Evolutionary conservation across 1,140 invertebrate species (phyloP).

Genomic region (Drosophila pseudoobscura): DNA sequence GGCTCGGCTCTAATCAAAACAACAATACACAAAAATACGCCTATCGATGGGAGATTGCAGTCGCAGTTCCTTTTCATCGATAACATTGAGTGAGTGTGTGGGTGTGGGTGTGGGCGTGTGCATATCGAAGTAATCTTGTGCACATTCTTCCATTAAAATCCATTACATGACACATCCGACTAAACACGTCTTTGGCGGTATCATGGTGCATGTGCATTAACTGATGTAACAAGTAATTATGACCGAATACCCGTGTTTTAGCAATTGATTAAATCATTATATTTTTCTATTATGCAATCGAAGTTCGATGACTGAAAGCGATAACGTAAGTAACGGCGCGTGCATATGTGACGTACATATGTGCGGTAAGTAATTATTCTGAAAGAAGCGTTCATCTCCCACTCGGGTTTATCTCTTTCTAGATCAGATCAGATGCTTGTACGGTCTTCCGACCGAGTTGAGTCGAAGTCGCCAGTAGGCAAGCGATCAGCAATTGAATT

Average conservation of each 20-base stretch:
- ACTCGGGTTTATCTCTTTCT: too few relatives aligned
- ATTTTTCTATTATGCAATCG: neutral
- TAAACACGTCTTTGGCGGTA: constrained; percentile 4
- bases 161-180: constrained; percentile 1
- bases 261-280: constrained; percentile 4
- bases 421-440: too few relatives aligned
- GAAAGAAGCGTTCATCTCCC: too few relatives aligned
- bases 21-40: constrained; percentile 2
- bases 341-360: too few relatives aligned
- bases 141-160: neutral
- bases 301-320: constrained; percentile 18
- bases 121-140: neutral
- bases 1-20: constrained; percentile 13
- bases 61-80: constrained; percentile 1
- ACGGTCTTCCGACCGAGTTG: too few relatives aligned
- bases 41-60: neutral
- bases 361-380: too few relatives aligned
- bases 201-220: constrained; percentile 1
- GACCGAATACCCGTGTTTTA: neutral
- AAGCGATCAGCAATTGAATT: constrained; percentile 14
- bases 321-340: constrained; percentile 2
- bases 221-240: constrained; percentile 9
- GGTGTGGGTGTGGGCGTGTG: too few relatives aligned
- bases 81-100: neutral
- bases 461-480: neutral